These are phyloP conservation scores for Pavo muticus DNA, from an alignment of 2,113 vertebrate genomes.

Conservation along the genomic window DNA sequence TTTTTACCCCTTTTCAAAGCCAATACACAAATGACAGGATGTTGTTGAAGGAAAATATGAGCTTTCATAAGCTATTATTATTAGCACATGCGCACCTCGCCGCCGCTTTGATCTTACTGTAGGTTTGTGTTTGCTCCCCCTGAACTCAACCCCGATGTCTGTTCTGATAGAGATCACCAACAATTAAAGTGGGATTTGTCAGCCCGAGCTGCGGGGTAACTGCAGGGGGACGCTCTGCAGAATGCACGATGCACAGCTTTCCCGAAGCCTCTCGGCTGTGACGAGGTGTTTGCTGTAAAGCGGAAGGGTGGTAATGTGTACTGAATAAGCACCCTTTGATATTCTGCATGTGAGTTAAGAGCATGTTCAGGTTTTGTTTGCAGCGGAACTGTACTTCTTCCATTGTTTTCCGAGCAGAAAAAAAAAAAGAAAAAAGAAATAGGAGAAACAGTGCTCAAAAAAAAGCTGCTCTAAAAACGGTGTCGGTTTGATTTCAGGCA, in stretches of 20 bases:
- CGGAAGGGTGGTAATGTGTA: constrained; percentile 71
- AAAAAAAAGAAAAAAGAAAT: neutral
- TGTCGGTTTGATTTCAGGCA: neutral
- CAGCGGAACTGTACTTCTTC: constrained; percentile 33
- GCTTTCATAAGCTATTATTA: constrained; percentile 77
- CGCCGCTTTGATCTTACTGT: constrained; percentile 70
- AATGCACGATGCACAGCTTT: constrained; percentile 33
- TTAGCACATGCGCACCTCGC: constrained; percentile 67
- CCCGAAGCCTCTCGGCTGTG: constrained; percentile 52
- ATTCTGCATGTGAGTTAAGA: constrained; percentile 42
- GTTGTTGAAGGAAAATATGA: constrained; percentile 80
- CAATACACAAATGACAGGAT: constrained; percentile 80
- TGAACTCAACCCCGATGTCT: constrained; percentile 42
- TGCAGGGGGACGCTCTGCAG: neutral
- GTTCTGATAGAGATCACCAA: constrained; percentile 21
- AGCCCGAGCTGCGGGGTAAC: constrained; percentile 17
- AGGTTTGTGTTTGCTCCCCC: constrained; percentile 67
- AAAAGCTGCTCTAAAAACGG: neutral
- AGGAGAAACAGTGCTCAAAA: neutral
- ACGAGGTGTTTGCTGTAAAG: constrained; percentile 64
- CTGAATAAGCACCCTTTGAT: constrained; percentile 53
- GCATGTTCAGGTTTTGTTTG: constrained; percentile 37
- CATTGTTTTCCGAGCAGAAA: constrained; percentile 46
- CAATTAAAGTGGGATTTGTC: constrained; percentile 54
- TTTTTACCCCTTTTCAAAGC: constrained; percentile 57